Percentiles rank a stretch among this genome's conserved stretches.
Conservation (phyloP, 2,113 vertebrate species). For the Siniperca chuatsi region DNA sequence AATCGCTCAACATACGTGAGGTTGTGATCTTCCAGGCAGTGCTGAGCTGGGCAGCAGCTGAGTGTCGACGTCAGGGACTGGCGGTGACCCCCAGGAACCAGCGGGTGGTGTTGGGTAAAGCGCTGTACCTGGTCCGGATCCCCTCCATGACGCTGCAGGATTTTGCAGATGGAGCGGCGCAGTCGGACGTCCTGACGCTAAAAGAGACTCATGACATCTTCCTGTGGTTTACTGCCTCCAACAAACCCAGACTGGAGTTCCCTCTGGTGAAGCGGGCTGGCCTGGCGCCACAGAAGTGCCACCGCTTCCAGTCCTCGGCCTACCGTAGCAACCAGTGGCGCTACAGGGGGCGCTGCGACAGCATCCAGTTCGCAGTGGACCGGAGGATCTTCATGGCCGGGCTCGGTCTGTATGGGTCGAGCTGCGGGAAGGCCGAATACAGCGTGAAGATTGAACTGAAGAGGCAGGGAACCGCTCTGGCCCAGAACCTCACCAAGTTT, state of each 20-base stretch:
- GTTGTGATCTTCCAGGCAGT: slow-evolving; percentile 91
- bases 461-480: slow-evolving; percentile 88
- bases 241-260: slow-evolving; percentile 92
- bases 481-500: slow-evolving; percentile 93
- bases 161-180: slow-evolving; percentile 93
- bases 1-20: slow-evolving; percentile 93
- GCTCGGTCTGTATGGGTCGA: slow-evolving; percentile 93
- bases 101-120: slow-evolving; percentile 89
- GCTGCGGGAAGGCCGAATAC: slow-evolving; percentile 93
- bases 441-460: slow-evolving; percentile 94
- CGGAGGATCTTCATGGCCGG: slow-evolving; percentile 94
- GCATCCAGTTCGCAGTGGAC: slow-evolving; percentile 96
- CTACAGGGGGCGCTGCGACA: slow-evolving; percentile 94
- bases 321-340: slow-evolving; percentile 98
- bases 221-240: slow-evolving; percentile 93
- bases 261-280: slow-evolving; percentile 88
- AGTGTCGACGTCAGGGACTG: slow-evolving; percentile 91
- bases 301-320: slow-evolving; percentile 93
- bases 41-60: slow-evolving; percentile 91
- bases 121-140: slow-evolving; percentile 91
- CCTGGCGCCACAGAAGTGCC: slow-evolving; percentile 90
- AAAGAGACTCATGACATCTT: slow-evolving; percentile 93
- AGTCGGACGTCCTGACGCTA: slow-evolving; percentile 91
- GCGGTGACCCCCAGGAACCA: slow-evolving; percentile 86
- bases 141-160: slow-evolving; percentile 95